Evolutionary conservation across 2,888 invertebrate genomes (phyloP).

Genomic region (Ashinkailepas kermadecensis): DNA sequence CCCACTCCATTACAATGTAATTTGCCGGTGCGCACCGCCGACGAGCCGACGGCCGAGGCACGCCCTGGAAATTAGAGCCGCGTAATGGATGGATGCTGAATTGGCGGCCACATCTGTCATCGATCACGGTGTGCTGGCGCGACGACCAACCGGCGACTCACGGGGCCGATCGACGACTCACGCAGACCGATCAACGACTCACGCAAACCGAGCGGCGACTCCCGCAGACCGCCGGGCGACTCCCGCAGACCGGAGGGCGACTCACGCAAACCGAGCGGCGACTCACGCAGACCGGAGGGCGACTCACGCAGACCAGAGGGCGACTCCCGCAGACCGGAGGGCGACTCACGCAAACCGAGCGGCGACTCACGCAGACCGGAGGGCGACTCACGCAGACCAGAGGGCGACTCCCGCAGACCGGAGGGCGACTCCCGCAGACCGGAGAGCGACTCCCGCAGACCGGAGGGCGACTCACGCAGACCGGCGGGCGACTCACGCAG

Average conservation of each 20-base stretch:
- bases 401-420: no score
- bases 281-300: no score
- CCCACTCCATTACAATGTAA: conserved; percentile 21
- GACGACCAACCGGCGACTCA: not conserved
- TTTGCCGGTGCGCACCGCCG: not conserved
- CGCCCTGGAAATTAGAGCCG: conserved; percentile 16
- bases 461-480: no score
- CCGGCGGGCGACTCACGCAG: not conserved
- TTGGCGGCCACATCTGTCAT: not conserved
- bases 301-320: not conserved
- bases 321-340: not conserved
- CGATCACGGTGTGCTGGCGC: not conserved
- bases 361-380: not conserved
- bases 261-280: no score
- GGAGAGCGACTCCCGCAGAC: no score
- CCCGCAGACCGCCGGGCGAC: no score
- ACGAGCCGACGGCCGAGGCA: not conserved
- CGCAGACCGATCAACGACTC: no score
- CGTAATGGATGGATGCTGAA: conserved; percentile 5
- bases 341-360: not conserved
- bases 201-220: no score
- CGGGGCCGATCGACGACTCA: no score
- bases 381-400: no score
- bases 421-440: no score
- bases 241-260: no score